phyloP scores from a whole-genome alignment of 92 coral and sea anemone genomes.

The Epizoanthus illoricatus region DNA sequence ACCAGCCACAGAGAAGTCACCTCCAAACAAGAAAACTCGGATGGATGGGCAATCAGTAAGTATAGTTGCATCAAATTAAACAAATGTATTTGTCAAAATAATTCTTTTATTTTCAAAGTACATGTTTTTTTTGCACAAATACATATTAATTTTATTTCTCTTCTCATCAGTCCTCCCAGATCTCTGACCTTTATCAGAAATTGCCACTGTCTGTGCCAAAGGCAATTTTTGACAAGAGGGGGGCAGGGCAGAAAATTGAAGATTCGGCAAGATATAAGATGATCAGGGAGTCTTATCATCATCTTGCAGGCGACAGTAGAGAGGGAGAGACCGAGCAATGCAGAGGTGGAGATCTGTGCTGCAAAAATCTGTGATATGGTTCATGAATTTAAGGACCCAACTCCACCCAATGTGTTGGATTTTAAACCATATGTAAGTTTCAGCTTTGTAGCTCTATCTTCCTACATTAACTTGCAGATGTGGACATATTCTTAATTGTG shows the following conservation, averaged over 20 bases:
- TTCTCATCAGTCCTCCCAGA: slow-evolving; percentile 5
- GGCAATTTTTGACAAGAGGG: slow-evolving; percentile 15
- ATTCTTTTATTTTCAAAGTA: slow-evolving; percentile 4
- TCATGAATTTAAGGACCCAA: slow-evolving; percentile 4
- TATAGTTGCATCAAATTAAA: slow-evolving; percentile 8
- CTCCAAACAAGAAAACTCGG: slow-evolving; percentile 12
- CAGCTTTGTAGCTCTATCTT: slow-evolving; percentile 6
- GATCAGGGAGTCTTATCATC: slow-evolving; percentile 7
- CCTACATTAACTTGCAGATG: slow-evolving; percentile 7
- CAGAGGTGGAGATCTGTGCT: slow-evolving; percentile 1
- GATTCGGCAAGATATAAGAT: background rate
- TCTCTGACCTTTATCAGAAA: slow-evolving; percentile 19
- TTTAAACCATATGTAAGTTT: slow-evolving; percentile 11
- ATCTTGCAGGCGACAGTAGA: background rate
- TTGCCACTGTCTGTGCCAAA: slow-evolving; percentile 15
- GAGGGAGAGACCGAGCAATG: slow-evolving; percentile 14
- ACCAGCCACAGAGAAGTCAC: slow-evolving; percentile 11
- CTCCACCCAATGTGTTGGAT: slow-evolving; percentile 17
- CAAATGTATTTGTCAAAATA: slow-evolving; percentile 11
- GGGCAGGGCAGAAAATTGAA: slow-evolving; percentile 5
- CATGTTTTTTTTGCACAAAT: slow-evolving; percentile 5
- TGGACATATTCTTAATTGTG: slow-evolving; percentile 12
- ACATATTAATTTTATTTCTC: slow-evolving; percentile 6
- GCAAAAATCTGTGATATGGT: slow-evolving; percentile 5
- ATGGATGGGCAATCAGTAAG: slow-evolving; percentile 3